These are phyloP conservation scores for Genyomyrus donnyi DNA, from an alignment of 2,113 vertebrate genomes.

Conservation along the genomic window DNA sequence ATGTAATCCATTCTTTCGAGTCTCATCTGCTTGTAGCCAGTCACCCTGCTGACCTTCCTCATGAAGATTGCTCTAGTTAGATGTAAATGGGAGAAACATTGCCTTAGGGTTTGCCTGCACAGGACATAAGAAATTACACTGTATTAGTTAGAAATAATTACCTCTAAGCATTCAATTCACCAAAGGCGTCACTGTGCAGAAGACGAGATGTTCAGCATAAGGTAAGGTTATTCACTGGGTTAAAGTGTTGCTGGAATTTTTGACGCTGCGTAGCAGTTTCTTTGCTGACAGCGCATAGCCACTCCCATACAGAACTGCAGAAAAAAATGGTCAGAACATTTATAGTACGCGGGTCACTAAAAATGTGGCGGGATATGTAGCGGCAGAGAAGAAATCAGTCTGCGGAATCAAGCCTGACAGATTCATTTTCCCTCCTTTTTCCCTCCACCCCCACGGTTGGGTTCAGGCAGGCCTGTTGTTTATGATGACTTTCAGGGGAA, in stretches of 20 bases:
- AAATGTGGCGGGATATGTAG: neutral
- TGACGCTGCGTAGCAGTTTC: neutral
- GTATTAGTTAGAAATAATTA: neutral
- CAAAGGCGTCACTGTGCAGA: neutral
- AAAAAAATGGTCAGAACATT: neutral
- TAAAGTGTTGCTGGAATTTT: neutral
- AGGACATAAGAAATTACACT: neutral
- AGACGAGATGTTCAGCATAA: neutral
- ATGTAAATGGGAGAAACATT: neutral
- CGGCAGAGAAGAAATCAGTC: neutral
- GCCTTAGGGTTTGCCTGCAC: neutral
- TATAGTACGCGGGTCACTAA: neutral
- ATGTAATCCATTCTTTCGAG: neutral
- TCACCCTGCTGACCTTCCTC: neutral
- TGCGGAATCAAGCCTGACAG: neutral
- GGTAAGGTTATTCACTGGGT: neutral
- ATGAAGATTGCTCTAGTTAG: neutral
- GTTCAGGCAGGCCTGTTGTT: slow-evolving; percentile 12
- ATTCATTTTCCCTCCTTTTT: neutral
- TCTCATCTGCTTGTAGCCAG: neutral
- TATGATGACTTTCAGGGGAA: neutral
- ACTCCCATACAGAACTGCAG: neutral
- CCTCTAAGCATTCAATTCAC: neutral
- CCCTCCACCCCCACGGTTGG: neutral
- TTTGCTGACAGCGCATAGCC: neutral